phyloP scores from a whole-genome alignment of 2,888 invertebrate species.

The Hirtodrosophila duncani region DNA sequence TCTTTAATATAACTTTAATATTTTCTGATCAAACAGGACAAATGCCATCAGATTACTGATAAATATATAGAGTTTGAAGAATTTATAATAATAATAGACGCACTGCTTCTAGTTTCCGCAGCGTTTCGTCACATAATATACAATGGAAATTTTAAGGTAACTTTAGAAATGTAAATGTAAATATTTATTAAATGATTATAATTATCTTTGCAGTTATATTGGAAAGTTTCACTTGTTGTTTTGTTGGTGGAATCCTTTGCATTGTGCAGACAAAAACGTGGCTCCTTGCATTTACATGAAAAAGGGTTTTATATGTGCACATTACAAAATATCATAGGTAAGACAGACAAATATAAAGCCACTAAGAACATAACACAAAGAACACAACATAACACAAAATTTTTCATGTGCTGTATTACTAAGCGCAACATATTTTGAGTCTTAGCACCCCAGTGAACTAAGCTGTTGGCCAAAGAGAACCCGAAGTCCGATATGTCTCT shows the following conservation, averaged over 20 bases:
- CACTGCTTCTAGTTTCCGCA: constrained; percentile 87
- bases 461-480: too few species aligned
- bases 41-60: constrained; percentile 88
- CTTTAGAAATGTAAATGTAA: constrained; percentile 78
- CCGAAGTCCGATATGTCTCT: too few species aligned
- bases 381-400: too few species aligned
- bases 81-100: constrained; percentile 91
- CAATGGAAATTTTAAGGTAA: constrained; percentile 88
- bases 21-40: constrained; percentile 80
- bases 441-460: too few species aligned
- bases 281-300: constrained; percentile 81
- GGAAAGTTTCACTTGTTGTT: constrained; percentile 89
- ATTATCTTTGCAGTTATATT: constrained; percentile 80
- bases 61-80: constrained; percentile 95
- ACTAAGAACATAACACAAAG: too few species aligned
- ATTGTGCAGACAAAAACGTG: constrained; percentile 80
- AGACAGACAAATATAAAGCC: not conserved
- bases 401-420: too few species aligned
- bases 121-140: constrained; percentile 92
- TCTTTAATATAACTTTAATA: constrained; percentile 31
- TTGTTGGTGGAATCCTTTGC: constrained; percentile 89
- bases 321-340: constrained; percentile 78
- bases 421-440: too few species aligned
- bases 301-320: constrained; percentile 82
- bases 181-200: not conserved